Base-by-base conservation (phyloP, 2,888 invertebrate species). In the Leucoptera coffeella region DNA sequence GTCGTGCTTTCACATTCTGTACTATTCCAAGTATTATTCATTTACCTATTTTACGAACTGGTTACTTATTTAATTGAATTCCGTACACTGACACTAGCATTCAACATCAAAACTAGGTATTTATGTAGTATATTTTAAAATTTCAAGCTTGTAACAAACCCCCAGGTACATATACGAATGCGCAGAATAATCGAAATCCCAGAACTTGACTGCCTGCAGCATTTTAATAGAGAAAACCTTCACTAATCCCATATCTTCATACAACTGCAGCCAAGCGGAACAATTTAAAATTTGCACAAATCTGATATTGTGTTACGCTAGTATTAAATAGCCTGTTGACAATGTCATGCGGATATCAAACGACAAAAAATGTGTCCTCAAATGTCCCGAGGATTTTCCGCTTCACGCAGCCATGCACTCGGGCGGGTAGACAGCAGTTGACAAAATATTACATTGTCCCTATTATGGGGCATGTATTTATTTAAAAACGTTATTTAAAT, bases 401-500 rank as follows among this genome's bases (percentile, higher is more conserved):
- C 69, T 65, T 69, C 64, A 69, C 64, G 67, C 62, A 55, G 56
- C 43, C 47, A 41, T 67, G 69, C 61, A 60, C 69, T 62, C 61
- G 51, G 50, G 59, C 49, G 57, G 47, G 51, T 28, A 56, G 50
- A 56, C 59, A 60, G 57, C 69, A 69, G 69, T 69, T 69, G 69
- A 69, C 69, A 69, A 67, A 69, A 69, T 69, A 69, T 69, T 65
- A 60, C 55, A 67, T 69, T 69, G 69, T 69, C 57, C 62, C 65
- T 67, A 65, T 69, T 67, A 67, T 67, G 56, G 57, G 46, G 48
- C 42, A 50, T 50, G 65, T 69, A 69, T 69, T 69, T 69, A 67
- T 69, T 69, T 69, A 67, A 67, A 67, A 69, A 67, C 57, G 61
- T 64, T 65, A 67, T 67, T 67, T 65, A 67, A 67, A 67, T 67